A percentile compares a stretch with the other conserved stretches of the same genome.
Evolutionary conservation across 1,140 invertebrate species (phyloP).

Genomic region (Neomicropteryx cornuta): DNA sequence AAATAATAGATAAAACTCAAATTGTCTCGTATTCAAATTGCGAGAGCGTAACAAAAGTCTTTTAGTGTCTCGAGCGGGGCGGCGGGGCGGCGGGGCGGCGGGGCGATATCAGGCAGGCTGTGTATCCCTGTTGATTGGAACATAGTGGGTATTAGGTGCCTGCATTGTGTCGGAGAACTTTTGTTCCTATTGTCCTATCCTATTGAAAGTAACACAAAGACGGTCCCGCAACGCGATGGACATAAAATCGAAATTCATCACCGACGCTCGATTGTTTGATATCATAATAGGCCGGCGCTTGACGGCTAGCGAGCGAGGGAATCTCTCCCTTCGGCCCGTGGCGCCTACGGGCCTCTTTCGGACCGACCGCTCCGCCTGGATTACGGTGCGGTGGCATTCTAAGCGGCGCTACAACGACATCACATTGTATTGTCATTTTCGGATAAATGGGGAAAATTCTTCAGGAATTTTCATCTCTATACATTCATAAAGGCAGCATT

Average conservation of each 20-base stretch:
- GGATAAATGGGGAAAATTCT: not conserved
- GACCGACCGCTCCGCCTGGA: not conserved
- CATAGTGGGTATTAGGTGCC: conserved; percentile 38
- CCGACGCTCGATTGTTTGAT: conserved; percentile 32
- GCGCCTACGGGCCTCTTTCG: not conserved
- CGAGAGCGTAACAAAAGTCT: no score
- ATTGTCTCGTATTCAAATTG: no score
- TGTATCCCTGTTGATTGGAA: conserved; percentile 16
- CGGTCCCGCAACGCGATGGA: conserved; percentile 29
- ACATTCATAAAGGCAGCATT: no score
- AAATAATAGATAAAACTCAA: no score
- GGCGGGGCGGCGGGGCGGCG: conserved; percentile 17
- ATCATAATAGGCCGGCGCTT: not conserved
- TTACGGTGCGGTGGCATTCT: no score
- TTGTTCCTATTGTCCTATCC: conserved; percentile 37
- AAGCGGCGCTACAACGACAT: not conserved
- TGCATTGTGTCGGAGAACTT: conserved; percentile 44
- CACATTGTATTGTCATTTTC: not conserved
- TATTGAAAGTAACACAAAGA: conserved; percentile 31
- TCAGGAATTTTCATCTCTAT: conserved; percentile 24
- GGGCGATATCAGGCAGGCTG: conserved; percentile 21
- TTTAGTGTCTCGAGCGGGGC: no score
- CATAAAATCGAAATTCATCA: conserved; percentile 45
- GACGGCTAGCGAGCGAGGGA: not conserved
- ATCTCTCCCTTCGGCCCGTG: not conserved